These are phyloP conservation scores for Drosophila sechellia DNA, from an alignment of 1,140 invertebrate species.

Conservation along the genomic window DNA sequence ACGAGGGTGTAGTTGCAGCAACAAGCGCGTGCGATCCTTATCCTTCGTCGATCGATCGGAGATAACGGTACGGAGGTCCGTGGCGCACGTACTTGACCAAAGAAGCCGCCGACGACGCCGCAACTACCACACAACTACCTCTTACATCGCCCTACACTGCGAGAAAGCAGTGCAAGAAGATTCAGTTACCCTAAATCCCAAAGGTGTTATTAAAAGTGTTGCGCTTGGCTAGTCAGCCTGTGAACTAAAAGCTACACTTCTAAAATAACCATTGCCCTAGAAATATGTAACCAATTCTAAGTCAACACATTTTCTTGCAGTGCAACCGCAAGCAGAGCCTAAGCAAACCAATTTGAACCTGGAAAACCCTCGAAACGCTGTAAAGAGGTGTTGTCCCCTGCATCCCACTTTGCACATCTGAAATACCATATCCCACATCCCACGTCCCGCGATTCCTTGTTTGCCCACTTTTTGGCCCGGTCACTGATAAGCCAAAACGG, in stretches of 20 bases:
- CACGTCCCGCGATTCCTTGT: constrained; percentile 5
- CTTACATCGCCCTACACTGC: background rate
- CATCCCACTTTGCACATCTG: constrained; percentile 24
- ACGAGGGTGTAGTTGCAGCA: constrained; percentile 1
- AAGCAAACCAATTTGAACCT: constrained; percentile 34
- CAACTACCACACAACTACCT: constrained; percentile 41
- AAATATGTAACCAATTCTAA: no score
- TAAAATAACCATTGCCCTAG: no score
- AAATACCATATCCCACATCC: constrained; percentile 18
- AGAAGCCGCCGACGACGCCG: constrained; percentile 42
- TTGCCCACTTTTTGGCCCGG: constrained; percentile 35
- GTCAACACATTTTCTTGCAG: background rate
- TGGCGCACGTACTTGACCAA: constrained; percentile 66
- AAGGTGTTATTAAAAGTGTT: no score
- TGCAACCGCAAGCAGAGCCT: constrained; percentile 30
- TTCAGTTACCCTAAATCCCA: no score
- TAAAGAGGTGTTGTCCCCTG: constrained; percentile 58
- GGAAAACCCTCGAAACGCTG: constrained; percentile 27
- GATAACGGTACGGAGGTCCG: constrained; percentile 34
- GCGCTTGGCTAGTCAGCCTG: no score
- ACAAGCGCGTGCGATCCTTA: constrained; percentile 38
- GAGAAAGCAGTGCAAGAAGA: constrained; percentile 3
- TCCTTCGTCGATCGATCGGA: constrained; percentile 50
- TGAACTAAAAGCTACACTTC: no score
- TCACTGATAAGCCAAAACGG: constrained; percentile 44